Base-by-base conservation (phyloP, 2,113 vertebrate species). In the Syngnathus floridae region DNA sequence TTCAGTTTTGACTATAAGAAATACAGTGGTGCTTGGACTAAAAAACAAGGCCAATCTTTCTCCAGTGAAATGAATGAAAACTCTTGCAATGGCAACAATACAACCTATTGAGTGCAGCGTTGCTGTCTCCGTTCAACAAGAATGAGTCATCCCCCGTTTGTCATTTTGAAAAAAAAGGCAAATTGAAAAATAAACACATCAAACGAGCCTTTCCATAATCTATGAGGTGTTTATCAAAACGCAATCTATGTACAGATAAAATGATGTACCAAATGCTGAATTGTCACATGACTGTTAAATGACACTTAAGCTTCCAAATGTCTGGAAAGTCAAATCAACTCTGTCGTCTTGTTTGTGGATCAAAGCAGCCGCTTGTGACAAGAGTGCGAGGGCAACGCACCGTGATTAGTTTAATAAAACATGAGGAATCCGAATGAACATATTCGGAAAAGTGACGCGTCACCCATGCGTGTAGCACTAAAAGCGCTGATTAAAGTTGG, bases 401-500 rank as follows among this genome's bases (percentile, higher is more conserved):
- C 75, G 74, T 91, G 90, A 91, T 91, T 90, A 83, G 82, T 85
- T 91, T 73, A 91, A 91, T 92, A 90, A 91, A 86, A 88, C 88
- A 90, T 90, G 88, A 92, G 87, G 81, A 83, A 81, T 67, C 63
- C 83, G 4, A 84, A 88, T 87, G 84, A 91, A 87, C 83, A 80
- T 80, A 86, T 89, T 87, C 3, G 75, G 80, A 73, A 80, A 75
- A 77, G 69, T 79, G 78, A 77, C 73, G 72, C 64, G 64, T 81
- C 82, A 86, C 76, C 77, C 67, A 54, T 73, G 78, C 85, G 73
- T 70, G 80, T 66, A 51, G 69, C 65, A 38, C 81, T 69, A 43
- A 45, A 67, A 84, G 83, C 55, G 55, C 69, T 92, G 91, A 91
- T 92, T 92, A 91, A 89, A 88, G 82, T 86, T 88, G 77, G 73